Percentiles rank a stretch among this genome's conserved stretches.
phyloP scores from a whole-genome alignment of 1,140 invertebrate species.

The Bombus confusus region DNA sequence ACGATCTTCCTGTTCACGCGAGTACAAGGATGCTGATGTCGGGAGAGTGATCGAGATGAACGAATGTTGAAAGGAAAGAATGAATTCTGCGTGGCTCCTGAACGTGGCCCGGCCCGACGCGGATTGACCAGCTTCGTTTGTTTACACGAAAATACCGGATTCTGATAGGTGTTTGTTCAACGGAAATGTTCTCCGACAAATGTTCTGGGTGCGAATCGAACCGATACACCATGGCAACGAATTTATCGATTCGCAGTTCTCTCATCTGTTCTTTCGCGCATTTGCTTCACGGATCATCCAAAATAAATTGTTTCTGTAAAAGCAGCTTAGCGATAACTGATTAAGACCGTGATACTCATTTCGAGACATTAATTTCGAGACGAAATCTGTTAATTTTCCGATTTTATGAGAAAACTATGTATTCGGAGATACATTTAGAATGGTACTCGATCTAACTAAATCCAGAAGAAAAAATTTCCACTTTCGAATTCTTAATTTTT shows the following conservation, averaged over 20 bases:
- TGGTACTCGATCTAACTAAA: too few relatives aligned
- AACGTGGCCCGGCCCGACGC: not conserved
- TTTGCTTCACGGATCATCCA: constrained; percentile 9
- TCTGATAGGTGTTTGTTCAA: constrained; percentile 54
- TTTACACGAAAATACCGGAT: constrained; percentile 47
- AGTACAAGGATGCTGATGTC: constrained; percentile 46
- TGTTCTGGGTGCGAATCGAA: constrained; percentile 33
- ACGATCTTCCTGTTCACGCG: constrained; percentile 54
- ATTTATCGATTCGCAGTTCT: constrained; percentile 30
- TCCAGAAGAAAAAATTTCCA: not conserved
- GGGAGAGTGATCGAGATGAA: constrained; percentile 1
- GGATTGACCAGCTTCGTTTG: constrained; percentile 35
- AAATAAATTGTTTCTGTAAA: constrained; percentile 3
- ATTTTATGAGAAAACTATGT: too few relatives aligned
- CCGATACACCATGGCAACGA: constrained; percentile 42
- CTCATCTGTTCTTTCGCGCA: not conserved
- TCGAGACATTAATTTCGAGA: not conserved
- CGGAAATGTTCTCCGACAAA: constrained; percentile 18
- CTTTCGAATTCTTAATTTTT: not conserved
- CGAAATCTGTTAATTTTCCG: not conserved
- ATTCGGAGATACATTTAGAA: not conserved
- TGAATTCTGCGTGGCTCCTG: constrained; percentile 21
- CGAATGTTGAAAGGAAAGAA: constrained; percentile 40
- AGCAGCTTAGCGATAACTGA: not conserved
- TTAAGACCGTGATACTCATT: not conserved